Evolutionary conservation across 2,797 vertebrate genomes (phyloP), one percentile per base, ranked within the genome.

Genomic region (Synanceia verrucosa): DNA sequence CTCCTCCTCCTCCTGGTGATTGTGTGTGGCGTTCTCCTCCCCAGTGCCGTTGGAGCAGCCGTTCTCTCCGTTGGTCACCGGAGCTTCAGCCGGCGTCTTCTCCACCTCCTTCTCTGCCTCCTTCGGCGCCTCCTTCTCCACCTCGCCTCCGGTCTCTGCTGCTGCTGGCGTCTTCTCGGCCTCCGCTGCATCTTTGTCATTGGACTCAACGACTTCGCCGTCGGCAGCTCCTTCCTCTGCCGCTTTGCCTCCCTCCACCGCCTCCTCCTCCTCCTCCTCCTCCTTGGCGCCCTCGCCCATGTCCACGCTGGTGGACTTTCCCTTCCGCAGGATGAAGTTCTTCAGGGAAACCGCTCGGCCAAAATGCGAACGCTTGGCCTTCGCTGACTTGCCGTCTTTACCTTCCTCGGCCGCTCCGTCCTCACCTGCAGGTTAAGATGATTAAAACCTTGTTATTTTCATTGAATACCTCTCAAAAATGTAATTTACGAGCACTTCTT

Each of bases 311-410:
- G 88, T 80, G 75, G 93, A 92, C 59, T 95, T 95, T 53, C 94
- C 93, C 84, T 95, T 95, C 18, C 94, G 82, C 85, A 95, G 70
- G 87, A 95, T 94, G 90, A 95, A 95, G 82, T 95, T 95, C 85
- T 95, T 95, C 85, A 95, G 88, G 63, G 94, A 95, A 37, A 94
- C 93, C 0, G 94, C 94, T 0, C 94, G 94, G 79, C 92, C 92
- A 1, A 94, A 94, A 67, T 94, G 94, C 2, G 93, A 86, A 68
- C 94, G 93, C 80, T 94, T 95, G 77, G 92, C 83, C 78, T 94
- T 94, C 82, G 91, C 91, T 1, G 90, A 80, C 83, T 94, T 95
- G 51, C 79, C 82, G n/a, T 94, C 94, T 88, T 94, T 94, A 63
- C 89, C 79, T 7, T 94, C 93, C 21, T 95, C 94, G 4, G 86